These are phyloP conservation scores for Tuberolachnus salignus DNA, from an alignment of 2,888 invertebrate species.

Conservation along the genomic window DNA sequence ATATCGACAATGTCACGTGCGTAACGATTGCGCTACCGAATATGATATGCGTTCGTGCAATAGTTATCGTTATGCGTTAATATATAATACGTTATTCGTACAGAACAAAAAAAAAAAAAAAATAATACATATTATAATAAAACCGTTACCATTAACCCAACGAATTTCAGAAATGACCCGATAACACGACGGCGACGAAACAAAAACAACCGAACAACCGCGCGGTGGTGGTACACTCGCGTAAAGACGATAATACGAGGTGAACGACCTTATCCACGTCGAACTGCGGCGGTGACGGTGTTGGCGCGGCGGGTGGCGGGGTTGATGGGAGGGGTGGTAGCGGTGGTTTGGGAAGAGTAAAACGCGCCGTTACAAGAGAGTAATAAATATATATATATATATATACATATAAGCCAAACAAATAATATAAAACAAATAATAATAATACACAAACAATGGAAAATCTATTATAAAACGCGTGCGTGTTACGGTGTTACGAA, in stretches of 20 bases:
- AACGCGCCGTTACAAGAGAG: not conserved
- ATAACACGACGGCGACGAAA: not conserved
- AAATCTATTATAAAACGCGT: not conserved
- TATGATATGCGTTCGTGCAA: too few relatives aligned
- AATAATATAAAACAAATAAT: not conserved
- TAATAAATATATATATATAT: not conserved
- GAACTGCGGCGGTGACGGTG: not conserved
- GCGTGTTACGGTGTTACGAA: not conserved
- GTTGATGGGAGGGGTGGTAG: not conserved
- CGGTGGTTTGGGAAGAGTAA: not conserved
- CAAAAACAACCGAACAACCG: not conserved
- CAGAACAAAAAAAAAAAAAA: not conserved
- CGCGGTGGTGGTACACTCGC: conserved; percentile 24
- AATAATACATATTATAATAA: not conserved
- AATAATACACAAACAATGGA: too few relatives aligned
- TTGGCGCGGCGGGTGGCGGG: too few relatives aligned
- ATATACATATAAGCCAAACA: not conserved
- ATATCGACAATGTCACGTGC: conserved; percentile 1
- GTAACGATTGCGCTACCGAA: too few relatives aligned
- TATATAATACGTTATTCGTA: not conserved
- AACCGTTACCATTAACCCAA: not conserved
- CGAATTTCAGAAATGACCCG: not conserved
- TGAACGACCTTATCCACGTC: conserved; percentile 27
- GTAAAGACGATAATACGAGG: conserved; percentile 25
- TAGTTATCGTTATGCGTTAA: too few relatives aligned